Evolutionary conservation across 2,888 invertebrate genomes (phyloP).

Genomic region (Galerucella pusilla): DNA sequence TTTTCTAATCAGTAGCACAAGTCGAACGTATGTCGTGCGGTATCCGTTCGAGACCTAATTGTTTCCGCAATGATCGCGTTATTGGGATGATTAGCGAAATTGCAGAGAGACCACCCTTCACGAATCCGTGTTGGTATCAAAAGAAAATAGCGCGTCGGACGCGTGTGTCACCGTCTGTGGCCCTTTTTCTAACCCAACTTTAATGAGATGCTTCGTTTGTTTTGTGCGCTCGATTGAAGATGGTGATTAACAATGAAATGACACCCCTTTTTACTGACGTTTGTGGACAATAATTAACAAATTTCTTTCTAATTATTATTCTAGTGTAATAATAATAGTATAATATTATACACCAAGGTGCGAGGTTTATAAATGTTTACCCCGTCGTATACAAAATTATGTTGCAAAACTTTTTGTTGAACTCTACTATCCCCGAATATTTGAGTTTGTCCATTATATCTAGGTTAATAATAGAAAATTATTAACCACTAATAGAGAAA

Average conservation of each 20-base stretch:
- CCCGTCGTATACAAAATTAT: no score
- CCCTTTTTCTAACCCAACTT: slow-evolving; percentile 52
- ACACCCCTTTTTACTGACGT: slow-evolving; percentile 18
- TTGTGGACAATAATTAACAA: background rate
- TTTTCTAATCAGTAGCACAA: no score
- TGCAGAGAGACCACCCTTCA: slow-evolving; percentile 51
- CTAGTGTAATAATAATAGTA: no score
- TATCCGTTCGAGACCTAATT: slow-evolving; percentile 24
- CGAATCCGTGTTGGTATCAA: slow-evolving; percentile 49
- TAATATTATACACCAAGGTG: no score
- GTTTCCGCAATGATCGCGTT: slow-evolving; percentile 28
- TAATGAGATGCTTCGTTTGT: slow-evolving; percentile 51
- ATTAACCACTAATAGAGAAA: no score
- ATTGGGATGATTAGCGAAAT: slow-evolving; percentile 53
- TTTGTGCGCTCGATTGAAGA: slow-evolving; percentile 36
- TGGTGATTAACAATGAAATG: slow-evolving; percentile 28
- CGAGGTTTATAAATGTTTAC: no score
- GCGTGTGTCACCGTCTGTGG: slow-evolving; percentile 55
- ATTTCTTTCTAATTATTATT: background rate
- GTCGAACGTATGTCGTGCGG: slow-evolving; percentile 27
- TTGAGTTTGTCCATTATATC: no score
- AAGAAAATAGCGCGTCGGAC: slow-evolving; percentile 54
- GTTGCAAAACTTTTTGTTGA: no score
- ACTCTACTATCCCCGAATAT: no score
- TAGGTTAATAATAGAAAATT: no score